These are phyloP conservation scores for Plecturocebus donacophilus DNA, from an alignment of 2,113 vertebrate species.

Conservation along the genomic window DNA sequence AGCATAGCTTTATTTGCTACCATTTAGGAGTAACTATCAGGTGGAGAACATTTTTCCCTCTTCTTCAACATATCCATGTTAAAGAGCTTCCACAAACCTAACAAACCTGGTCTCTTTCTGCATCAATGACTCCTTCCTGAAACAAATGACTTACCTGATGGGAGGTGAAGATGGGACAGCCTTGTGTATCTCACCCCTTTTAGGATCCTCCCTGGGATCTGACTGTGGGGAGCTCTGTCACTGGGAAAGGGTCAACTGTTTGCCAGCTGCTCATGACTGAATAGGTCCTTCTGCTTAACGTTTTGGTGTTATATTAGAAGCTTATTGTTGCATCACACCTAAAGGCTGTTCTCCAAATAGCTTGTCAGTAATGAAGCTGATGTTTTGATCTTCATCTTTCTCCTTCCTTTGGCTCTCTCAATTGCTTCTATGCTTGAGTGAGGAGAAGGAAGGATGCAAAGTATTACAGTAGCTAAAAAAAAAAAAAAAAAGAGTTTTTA, in stretches of 20 bases:
- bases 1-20: conserved; percentile 22
- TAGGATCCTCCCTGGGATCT: background rate
- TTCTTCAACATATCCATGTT: background rate
- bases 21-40: conserved; percentile 30
- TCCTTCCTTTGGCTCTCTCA: background rate
- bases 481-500: conserved; percentile 1
- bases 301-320: background rate
- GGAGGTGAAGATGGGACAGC: background rate
- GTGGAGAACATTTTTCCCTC: background rate
- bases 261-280: background rate
- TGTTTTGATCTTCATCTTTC: background rate
- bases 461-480: background rate
- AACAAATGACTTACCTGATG: background rate
- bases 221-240: background rate
- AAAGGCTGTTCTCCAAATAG: background rate
- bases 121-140: background rate
- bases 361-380: background rate
- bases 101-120: background rate
- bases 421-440: background rate
- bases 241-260: background rate
- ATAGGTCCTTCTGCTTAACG: background rate
- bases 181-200: background rate
- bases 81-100: background rate
- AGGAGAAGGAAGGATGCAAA: background rate
- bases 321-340: background rate